Base-by-base conservation (phyloP, 2,888 invertebrate genomes). In the Drosophila colorata region DNA sequence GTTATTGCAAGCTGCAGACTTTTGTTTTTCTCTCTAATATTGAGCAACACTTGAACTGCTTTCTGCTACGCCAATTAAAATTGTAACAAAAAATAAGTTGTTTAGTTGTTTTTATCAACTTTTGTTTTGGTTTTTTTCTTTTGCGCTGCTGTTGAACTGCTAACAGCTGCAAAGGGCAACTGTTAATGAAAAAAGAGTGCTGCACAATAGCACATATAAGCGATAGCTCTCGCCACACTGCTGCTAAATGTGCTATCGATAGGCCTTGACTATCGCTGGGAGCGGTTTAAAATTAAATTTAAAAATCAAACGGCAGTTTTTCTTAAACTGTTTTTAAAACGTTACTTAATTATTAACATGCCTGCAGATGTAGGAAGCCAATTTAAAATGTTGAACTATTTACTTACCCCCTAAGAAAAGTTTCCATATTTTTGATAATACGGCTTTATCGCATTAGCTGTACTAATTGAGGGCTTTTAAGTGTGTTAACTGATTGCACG, bases 41-140 rank as follows among this genome's bases (percentile, higher is more conserved):
- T 33, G 4, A 11, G 11, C 33, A 47, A 25, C 16, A 57, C 44
- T 53, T 33, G 3, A 7, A 1, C 11, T 8, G 41, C 14, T 58
- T 38, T 49, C 33, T 56, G 13, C 33, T 28, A 49, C 40, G 51
- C 18, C 37, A 33, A 40, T 53, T 46, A 16, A 46, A 60, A 56
- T 40, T 44, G 20, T 40, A 11, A 40, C 28, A 56, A 47, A 41
- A 46, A 59, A 52, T 64, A 28, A 49, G 13, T 56, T 52, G 46
- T 41, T 52, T 41, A 23, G 51, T 64, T 63, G 40, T 43, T 64
- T 53, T 53, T 44, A 48, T 74, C 13, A 46, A 57, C 61, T 60
- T 40, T 46, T 35, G 74, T 69, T 68, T 74, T 72, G 59, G 66
- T 64, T 60, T 56, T 75, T 44, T 48, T 57, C 43, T 41, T 48